Evolutionary conservation across 2,888 invertebrate genomes (phyloP), one percentile per base, ranked within the genome.

Genomic region (Lapara coniferarum): DNA sequence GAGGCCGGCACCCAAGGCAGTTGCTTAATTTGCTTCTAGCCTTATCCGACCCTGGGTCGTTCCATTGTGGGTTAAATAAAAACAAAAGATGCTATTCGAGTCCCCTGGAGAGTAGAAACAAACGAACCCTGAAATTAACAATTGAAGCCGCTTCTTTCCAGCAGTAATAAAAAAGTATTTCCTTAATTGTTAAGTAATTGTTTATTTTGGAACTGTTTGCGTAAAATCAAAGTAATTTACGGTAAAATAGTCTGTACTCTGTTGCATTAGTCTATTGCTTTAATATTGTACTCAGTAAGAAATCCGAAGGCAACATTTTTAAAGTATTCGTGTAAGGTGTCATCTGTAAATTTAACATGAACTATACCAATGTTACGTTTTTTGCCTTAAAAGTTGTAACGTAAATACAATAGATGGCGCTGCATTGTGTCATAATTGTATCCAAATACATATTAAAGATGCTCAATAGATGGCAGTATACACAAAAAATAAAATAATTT

Each of bases 41-140:
- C n/a, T n/a, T n/a, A n/a, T n/a, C n/a, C n/a, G n/a, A n/a, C 25
- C 25, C 25, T 25, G 25, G 25, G 25, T 25, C 2, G 37, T 37
- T 37, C 1, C 37, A 7, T 37, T 37, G 37, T 37, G 8, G 37
- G 5, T 37, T 4, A 37, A 2, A 37, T 37, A 37, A 37, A 37
- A 37, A 37, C 37, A 37, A 37, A 37, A 6, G 25, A 13, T 13
- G 19, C 56, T 19, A 19, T 25, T 12, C 25, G 10, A 25, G 5
- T 56, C 16, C 8, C 59, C 0, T 57, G 30, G 44, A 44, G 10
- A 37, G 4, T 44, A 59, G 44, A 46, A 8, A 16, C 46, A 63
- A 63, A 63, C 63, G 63, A 63, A 63, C 13, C 49, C 49, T 63
- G 63, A 63, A 63, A 63, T 63, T 49, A 63, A 19, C 12, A 63